Percentiles rank a stretch among this genome's conserved stretches.
These are phyloP conservation scores for Melanostigma gelatinosum DNA, from an alignment of 2,113 vertebrate species.

Conservation along the genomic window DNA sequence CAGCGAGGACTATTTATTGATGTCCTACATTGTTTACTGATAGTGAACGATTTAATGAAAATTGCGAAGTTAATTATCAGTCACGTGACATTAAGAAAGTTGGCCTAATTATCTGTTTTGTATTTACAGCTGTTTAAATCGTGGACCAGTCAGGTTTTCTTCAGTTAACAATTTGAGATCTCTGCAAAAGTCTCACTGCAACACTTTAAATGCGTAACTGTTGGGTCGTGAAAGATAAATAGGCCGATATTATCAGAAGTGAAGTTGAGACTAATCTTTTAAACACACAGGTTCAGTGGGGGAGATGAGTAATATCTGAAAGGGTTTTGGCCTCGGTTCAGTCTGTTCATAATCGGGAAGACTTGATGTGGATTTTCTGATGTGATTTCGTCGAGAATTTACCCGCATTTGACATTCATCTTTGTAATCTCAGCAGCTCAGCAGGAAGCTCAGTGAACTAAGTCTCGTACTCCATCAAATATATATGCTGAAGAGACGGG, in stretches of 20 bases:
- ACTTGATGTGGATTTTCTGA: slow-evolving; percentile 11
- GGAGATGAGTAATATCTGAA: neutral
- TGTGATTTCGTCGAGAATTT: slow-evolving; percentile 1
- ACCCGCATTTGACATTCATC: slow-evolving; percentile 30
- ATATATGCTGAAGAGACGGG: slow-evolving; percentile 18
- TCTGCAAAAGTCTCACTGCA: neutral
- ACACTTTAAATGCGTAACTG: neutral
- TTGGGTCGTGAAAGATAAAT: neutral
- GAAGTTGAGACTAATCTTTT: slow-evolving; percentile 23
- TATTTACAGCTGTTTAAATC: neutral
- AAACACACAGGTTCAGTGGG: neutral
- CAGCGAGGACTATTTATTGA: neutral
- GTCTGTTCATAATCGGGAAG: slow-evolving; percentile 7
- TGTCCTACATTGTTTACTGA: slow-evolving; percentile 26
- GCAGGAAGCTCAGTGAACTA: slow-evolving; percentile 20
- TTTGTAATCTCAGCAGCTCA: slow-evolving; percentile 38
- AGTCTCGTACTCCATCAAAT: slow-evolving; percentile 21
- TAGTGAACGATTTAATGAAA: slow-evolving; percentile 7
- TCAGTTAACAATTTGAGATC: neutral
- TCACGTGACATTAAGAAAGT: slow-evolving; percentile 6
- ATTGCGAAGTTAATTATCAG: slow-evolving; percentile 9
- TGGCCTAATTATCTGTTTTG: slow-evolving; percentile 12
- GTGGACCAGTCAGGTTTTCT: neutral
- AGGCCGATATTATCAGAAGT: slow-evolving; percentile 5
- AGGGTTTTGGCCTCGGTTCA: neutral